These are phyloP conservation scores for Halocynthia aurantium DNA, from an alignment of 23 tunicate species.

Conservation along the genomic window DNA sequence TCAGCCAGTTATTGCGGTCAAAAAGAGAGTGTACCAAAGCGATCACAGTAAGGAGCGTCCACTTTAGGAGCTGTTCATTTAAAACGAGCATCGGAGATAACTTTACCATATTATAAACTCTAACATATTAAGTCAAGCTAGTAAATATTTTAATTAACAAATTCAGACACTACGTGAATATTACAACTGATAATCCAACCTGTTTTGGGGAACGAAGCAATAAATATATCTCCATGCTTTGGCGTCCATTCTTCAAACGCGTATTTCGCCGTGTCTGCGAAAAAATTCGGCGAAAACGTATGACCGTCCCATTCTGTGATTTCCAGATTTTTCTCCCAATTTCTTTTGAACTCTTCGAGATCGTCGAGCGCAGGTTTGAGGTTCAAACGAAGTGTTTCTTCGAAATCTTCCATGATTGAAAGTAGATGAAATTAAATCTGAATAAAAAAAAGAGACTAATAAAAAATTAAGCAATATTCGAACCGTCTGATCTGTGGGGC, in stretches of 20 bases:
- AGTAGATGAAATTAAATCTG: too few relatives aligned
- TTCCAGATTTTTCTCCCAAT: slow-evolving; percentile 18
- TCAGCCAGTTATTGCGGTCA: too few relatives aligned
- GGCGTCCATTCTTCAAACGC: slow-evolving; percentile 28
- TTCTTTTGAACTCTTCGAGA: slow-evolving; percentile 13
- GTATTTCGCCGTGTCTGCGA: slow-evolving; percentile 25
- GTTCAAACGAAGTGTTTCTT: slow-evolving; percentile 10
- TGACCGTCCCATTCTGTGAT: slow-evolving; percentile 30
- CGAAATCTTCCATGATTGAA: slow-evolving; percentile 7
- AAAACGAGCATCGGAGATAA: too few relatives aligned
- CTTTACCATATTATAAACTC: too few relatives aligned
- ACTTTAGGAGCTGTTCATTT: too few relatives aligned
- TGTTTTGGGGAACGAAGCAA: slow-evolving; percentile 24
- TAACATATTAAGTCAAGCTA: too few relatives aligned
- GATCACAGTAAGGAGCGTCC: too few relatives aligned
- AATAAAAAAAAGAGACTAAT: too few relatives aligned
- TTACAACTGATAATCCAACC: not conserved
- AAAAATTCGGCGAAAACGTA: slow-evolving; percentile 25
- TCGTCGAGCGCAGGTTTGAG: slow-evolving; percentile 24
- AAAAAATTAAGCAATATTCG: too few relatives aligned
- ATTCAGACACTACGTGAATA: not conserved
- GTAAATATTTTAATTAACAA: too few relatives aligned
- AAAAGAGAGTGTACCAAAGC: too few relatives aligned
- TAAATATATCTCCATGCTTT: slow-evolving; percentile 12
- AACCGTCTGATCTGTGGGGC: too few relatives aligned